These are phyloP conservation scores for Capreolus pygargus DNA, from an alignment of 2,113 vertebrate species.

Conservation along the genomic window DNA sequence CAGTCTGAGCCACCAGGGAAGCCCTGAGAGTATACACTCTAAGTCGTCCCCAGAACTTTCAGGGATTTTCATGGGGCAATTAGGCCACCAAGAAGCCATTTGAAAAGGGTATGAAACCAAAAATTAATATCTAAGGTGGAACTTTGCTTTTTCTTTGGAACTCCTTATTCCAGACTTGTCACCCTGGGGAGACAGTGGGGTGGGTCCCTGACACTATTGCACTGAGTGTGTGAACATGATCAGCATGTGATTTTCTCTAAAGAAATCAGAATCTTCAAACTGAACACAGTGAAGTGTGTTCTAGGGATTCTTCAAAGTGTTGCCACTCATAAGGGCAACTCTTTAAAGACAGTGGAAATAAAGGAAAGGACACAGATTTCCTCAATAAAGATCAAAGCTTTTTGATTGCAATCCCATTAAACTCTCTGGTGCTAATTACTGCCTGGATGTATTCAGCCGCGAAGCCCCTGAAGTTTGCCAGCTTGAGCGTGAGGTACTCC, in stretches of 20 bases:
- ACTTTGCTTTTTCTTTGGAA: neutral
- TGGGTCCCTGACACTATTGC: neutral
- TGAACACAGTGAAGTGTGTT: neutral
- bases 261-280: neutral
- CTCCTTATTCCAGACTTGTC: neutral
- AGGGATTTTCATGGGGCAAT: neutral
- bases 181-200: neutral
- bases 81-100: neutral
- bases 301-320: neutral
- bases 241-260: neutral
- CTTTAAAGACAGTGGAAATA: neutral
- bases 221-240: neutral
- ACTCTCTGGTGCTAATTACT: slow-evolving; percentile 49
- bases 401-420: neutral
- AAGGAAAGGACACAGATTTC: slow-evolving; percentile 7
- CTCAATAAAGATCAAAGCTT: neutral
- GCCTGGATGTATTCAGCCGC: neutral
- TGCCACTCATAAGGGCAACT: neutral
- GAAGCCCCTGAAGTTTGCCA: neutral
- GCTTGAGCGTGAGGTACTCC: slow-evolving; percentile 1
- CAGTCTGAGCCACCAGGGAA: neutral
- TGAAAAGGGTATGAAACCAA: neutral
- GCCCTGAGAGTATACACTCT: neutral
- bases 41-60: neutral
- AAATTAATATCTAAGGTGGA: neutral